phyloP scores from a whole-genome alignment of 2,797 vertebrate genomes.

The Psittacula echo region DNA sequence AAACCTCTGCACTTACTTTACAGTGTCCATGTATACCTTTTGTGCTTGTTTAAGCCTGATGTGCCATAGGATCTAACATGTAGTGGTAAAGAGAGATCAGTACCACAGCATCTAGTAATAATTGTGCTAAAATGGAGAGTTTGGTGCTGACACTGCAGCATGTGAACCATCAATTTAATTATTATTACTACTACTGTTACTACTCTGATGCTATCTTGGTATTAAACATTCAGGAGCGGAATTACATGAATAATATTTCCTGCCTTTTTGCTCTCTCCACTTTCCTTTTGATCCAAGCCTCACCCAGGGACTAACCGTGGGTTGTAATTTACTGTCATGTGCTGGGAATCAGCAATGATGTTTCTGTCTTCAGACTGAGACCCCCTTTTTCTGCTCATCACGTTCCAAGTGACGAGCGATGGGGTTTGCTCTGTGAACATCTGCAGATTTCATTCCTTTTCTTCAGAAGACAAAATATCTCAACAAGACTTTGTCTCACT shows the following conservation, averaged over 20 bases:
- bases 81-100: background rate
- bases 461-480: background rate
- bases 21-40: background rate
- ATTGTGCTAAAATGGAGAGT: background rate
- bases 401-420: accelerated
- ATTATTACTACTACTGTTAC: background rate
- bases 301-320: background rate
- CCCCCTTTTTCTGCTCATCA: background rate
- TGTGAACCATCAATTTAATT: background rate
- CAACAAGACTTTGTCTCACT: background rate
- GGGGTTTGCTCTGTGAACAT: background rate
- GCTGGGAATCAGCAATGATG: background rate
- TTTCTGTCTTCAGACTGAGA: background rate
- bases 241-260: background rate
- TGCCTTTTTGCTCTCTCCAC: background rate
- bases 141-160: background rate
- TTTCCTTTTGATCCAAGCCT: background rate
- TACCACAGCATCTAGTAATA: background rate
- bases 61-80: background rate
- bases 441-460: background rate
- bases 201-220: background rate
- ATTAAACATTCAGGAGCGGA: background rate
- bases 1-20: background rate
- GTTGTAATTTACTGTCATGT: background rate
- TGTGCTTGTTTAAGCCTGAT: background rate